phyloP scores from a whole-genome alignment of 2,888 invertebrate genomes.

The Bedellia somnulentella region DNA sequence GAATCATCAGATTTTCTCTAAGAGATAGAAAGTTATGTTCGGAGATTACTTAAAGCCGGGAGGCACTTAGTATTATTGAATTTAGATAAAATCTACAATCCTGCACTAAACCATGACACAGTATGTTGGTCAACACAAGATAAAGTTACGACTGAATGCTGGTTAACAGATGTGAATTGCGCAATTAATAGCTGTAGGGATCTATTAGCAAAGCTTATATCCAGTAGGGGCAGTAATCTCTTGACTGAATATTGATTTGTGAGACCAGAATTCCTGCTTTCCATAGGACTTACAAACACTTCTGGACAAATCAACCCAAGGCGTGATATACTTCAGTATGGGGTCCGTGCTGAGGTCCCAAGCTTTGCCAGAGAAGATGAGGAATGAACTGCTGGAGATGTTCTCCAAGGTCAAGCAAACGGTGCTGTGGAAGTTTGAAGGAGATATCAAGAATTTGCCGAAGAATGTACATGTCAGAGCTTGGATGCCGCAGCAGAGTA shows the following conservation, averaged over 20 bases:
- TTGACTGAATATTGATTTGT: not conserved
- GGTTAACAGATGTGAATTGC: too few species aligned
- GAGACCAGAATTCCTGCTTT: not conserved
- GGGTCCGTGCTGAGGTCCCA: slow-evolving; percentile 9
- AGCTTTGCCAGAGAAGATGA: slow-evolving; percentile 3
- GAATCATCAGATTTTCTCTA: too few species aligned
- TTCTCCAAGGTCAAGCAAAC: slow-evolving; percentile 17
- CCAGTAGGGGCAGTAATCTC: not conserved
- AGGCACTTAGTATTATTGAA: too few species aligned
- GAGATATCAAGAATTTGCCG: slow-evolving; percentile 25
- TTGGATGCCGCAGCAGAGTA: slow-evolving; percentile 57
- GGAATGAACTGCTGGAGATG: slow-evolving; percentile 4
- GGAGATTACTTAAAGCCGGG: too few species aligned
- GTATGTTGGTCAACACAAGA: too few species aligned
- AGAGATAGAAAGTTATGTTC: too few species aligned
- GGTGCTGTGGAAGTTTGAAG: slow-evolving; percentile 56
- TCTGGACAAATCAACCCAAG: slow-evolving; percentile 8
- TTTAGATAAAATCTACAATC: too few species aligned
- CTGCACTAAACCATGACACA: too few species aligned
- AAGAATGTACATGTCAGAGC: slow-evolving; percentile 37
- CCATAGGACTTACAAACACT: slow-evolving; percentile 9
- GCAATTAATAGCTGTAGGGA: too few species aligned
- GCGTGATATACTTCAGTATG: slow-evolving; percentile 12
- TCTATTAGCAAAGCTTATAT: too few species aligned
- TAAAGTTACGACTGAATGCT: too few species aligned